Evolutionary conservation across 2,113 vertebrate genomes (phyloP), one percentile per base, ranked within the genome.

Genomic region (Hippocampus mohnikei): DNA sequence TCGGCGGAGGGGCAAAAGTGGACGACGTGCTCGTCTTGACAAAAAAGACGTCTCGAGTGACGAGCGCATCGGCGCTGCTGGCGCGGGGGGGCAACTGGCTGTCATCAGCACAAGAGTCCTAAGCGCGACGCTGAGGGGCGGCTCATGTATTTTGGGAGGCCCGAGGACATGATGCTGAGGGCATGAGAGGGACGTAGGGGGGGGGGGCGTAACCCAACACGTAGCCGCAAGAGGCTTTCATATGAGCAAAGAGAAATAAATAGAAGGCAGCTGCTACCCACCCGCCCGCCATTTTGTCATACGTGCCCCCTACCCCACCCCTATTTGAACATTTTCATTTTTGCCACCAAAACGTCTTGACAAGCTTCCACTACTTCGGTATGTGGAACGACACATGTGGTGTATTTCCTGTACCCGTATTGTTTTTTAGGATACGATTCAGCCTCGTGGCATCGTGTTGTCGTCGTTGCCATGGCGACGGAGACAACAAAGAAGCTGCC

Each of bases 121-220:
- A 5, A 2, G 33, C 33, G 60, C 8, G 60, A 20, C 16, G 60
- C 20, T 9, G 37, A 9, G 37, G 37, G 8, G 20, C 1, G 18
- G 60, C 20, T 44, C 8, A 27, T 59, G 68, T 88, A 85, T 84
- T 88, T 87, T 76, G 33, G 70, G 78, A 74, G 77, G 50, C 76
- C 71, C 41, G 58, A 69, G 71, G 76, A 55, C 48, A 63, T n/a
- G 65, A 81, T 70, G 46, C 76, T 76, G 68, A 70, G 66, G 81
- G 72, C 71, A 85, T 81, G 69, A 50, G 60, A 41, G 18, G 37
- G 55, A 71, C 78, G 58, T 18, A 13, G 52, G 63, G 56, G n/a
- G 63, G 18, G 66, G 33, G 48, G 56, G 59, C 40, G 56, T 61
- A 64, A 64, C 40, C 62, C 62, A 44, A 64, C 62, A 64, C 62